Base-by-base conservation (phyloP, 1,140 invertebrate species). In the Venustaconcha ellipsiformis region DNA sequence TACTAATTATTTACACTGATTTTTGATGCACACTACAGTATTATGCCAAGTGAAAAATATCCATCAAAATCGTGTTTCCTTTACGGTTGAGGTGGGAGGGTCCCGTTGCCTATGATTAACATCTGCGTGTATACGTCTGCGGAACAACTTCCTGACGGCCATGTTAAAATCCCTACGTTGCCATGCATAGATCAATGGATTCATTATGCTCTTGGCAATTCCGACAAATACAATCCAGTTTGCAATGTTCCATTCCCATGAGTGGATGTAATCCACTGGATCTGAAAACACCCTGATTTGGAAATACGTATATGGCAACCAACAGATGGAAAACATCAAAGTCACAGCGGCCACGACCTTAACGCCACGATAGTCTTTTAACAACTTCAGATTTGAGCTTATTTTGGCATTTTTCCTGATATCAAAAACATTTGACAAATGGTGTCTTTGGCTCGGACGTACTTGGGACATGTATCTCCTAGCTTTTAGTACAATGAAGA, bases 181-280 rank as follows among this genome's bases (percentile, higher is more conserved):
- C 77, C 74, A 79, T 18, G 72, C 77, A 56, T 81, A 81, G 18
- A 81, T 79, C 63, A 81, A 78, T 6, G 80, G 80, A 59, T 81
- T 81, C 57, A 79, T 63, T 23, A 81, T 66, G 57, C 77, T 77
- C 30, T 79, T 81, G 23, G 72, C 59, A n/a, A 81, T 77, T 1
- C 80, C 80, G 17, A 81, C 55, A 70, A 78, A 81, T 12, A 81
- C 80, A 15, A 81, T 37, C 77, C 77, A 81, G 57, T 76, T 79
- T 48, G 72, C 62, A 13, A 55, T 63, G 30, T 63, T 60, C 70
- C 70, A 71, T 30, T 71, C 70, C 15, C 17, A 14, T 18, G 70
- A 71, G 26, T 71, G 57, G 23, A 71, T 48, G 59, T 63, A 71
- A 23, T n/a, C 70, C 37, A 48, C 11, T 37, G 70, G 30, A 55